These are phyloP conservation scores for Naja naja DNA, from an alignment of 2,113 vertebrate genomes.

Conservation along the genomic window DNA sequence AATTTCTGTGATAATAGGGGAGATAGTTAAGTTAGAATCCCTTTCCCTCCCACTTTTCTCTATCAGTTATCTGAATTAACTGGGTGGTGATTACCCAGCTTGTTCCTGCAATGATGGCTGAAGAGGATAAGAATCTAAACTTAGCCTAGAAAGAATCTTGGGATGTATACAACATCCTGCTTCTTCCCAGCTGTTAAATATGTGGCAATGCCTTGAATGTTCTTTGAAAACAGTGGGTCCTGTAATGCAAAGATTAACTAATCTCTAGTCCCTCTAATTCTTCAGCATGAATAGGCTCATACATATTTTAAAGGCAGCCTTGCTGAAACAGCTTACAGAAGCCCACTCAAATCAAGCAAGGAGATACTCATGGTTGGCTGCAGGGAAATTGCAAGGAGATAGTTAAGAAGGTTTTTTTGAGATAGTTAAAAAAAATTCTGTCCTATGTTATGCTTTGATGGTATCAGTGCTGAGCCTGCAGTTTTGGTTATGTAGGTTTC, in stretches of 20 bases:
- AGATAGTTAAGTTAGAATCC: background rate
- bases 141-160: background rate
- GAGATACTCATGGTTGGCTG: background rate
- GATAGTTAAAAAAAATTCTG: no score
- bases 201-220: background rate
- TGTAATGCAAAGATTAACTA: background rate
- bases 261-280: background rate
- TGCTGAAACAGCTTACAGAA: background rate
- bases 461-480: background rate
- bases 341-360: background rate
- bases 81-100: background rate
- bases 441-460: background rate
- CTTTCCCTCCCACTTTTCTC: background rate
- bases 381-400: background rate
- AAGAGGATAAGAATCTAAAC: background rate
- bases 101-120: background rate
- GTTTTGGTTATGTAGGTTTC: background rate
- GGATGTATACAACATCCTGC: background rate
- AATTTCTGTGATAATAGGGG: background rate
- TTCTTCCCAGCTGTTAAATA: background rate
- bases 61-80: background rate
- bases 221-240: background rate
- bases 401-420: background rate
- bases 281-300: background rate
- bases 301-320: background rate